Percentiles rank a stretch among this genome's conserved stretches.
Evolutionary conservation across 2,797 vertebrate genomes (phyloP).

Genomic region (Neostethus bicornis): DNA sequence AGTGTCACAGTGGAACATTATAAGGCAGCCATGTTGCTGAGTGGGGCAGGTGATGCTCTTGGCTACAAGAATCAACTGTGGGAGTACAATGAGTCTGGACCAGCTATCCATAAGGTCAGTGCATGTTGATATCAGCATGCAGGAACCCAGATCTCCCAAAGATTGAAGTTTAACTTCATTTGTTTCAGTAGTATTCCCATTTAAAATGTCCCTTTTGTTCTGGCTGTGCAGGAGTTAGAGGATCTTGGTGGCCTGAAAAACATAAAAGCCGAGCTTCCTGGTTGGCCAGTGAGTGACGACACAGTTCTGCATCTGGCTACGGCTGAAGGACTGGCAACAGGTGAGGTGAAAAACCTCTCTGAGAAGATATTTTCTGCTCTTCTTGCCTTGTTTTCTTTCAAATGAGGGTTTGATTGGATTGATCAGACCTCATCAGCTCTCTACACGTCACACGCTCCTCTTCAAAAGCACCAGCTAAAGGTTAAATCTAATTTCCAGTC

Average conservation of each 20-base stretch:
- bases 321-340: conserved; percentile 83
- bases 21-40: conserved; percentile 84
- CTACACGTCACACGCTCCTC: conserved; percentile 4
- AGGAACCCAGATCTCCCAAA: background rate
- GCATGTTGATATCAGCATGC: background rate
- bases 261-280: conserved; percentile 78
- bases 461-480: conserved; percentile 40
- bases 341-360: conserved; percentile 61
- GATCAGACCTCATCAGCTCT: conserved; percentile 20
- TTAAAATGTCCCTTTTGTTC: background rate
- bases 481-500: conserved; percentile 56
- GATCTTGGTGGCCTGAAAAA: conserved; percentile 81
- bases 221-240: conserved; percentile 74
- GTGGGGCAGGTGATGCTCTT: conserved; percentile 84
- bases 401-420: conserved; percentile 41
- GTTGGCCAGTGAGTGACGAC: conserved; percentile 90
- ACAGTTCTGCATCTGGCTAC: conserved; percentile 88
- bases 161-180: background rate
- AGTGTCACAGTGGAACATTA: conserved; percentile 70
- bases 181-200: background rate
- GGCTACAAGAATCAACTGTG: conserved; percentile 83
- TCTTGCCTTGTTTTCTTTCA: conserved; percentile 7
- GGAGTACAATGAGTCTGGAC: conserved; percentile 81
- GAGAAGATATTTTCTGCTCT: background rate
- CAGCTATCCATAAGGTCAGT: conserved; percentile 76